phyloP scores from a whole-genome alignment of 2,888 invertebrate species.

The Antheraea yamamai region DNA sequence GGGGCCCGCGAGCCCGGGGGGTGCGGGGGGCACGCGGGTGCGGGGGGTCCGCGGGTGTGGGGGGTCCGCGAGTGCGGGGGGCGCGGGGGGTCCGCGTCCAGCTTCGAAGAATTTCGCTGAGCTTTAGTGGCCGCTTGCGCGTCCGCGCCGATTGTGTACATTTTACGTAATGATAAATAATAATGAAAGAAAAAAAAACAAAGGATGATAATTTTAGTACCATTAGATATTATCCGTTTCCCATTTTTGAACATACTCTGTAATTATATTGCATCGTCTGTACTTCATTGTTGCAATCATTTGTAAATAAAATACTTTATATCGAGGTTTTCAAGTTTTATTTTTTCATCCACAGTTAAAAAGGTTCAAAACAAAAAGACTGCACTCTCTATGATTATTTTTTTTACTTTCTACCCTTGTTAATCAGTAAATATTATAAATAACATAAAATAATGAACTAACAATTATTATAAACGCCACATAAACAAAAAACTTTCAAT shows the following conservation, averaged over 20 bases:
- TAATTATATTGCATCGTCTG: slow-evolving; percentile 81
- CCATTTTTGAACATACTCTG: slow-evolving; percentile 80
- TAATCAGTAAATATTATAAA: too few relatives aligned
- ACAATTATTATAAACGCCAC: too few relatives aligned
- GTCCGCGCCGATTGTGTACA: slow-evolving; percentile 23
- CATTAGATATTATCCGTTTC: slow-evolving; percentile 80
- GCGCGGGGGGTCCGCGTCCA: slow-evolving; percentile 14
- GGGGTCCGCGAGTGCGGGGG: background rate
- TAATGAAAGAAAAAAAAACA: slow-evolving; percentile 18
- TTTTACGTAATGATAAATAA: slow-evolving; percentile 20
- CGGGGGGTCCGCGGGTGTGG: background rate
- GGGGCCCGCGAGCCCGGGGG: slow-evolving; percentile 33
- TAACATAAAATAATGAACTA: too few relatives aligned
- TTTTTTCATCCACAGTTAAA: background rate
- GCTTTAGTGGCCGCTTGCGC: slow-evolving; percentile 50
- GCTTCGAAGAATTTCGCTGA: slow-evolving; percentile 46
- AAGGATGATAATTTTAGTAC: slow-evolving; percentile 74
- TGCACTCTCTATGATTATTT: too few relatives aligned
- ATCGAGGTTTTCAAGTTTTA: slow-evolving; percentile 46
- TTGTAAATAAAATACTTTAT: slow-evolving; percentile 84
- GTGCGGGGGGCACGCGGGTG: background rate
- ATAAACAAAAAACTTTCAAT: too few relatives aligned
- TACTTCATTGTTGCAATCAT: slow-evolving; percentile 83
- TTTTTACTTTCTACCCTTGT: too few relatives aligned
- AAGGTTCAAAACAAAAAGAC: background rate